Evolutionary conservation across 92 coral and sea anemone species (phyloP), one percentile per base, ranked within the genome.

Genomic region (Anthopleura xanthogrammica): DNA sequence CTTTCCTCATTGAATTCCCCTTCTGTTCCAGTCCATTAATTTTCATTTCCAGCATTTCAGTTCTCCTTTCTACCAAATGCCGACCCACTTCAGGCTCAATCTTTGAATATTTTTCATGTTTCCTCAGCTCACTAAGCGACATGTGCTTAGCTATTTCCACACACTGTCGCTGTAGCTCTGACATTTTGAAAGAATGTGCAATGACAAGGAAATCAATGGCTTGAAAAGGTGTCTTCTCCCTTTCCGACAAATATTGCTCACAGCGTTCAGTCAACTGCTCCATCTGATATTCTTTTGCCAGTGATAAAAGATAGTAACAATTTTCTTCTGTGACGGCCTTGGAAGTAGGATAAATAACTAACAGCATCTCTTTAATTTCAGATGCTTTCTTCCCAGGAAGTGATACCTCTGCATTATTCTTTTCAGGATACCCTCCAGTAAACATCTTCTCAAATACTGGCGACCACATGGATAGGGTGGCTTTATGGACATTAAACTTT

Each of bases 401-500:
- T 19, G 89, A 65, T 57, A 93, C 79, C 62, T 93, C 97, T 39
- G 72, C 82, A 14, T 82, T 81, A 74, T 87, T 82, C 72, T 86
- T 90, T 78, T 93, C 94, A 75, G 41, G 86, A 72, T 85, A 82
- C 5, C 84, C 83, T 29, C 85, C 72, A 10, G 79, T 43, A 82
- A 93, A 93, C 89, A 91, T 91, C 76, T 65, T 91, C 83, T 93
- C 97, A 83, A 93, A 93, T 55, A 93, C 94, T 36, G 94, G 97
- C 24, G 97, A 93, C 97, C 97, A 93, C 94, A 93, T 93, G 13
- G 97, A 93, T 22, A 93, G 76, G 48, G 92, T 93, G 16, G 89
- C 86, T 79, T 74, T 93, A 66, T 93, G 97, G n/a, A 91, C 94
- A 76, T 93, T 89, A 70, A 88, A 88, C 60, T 76, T 88, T 76